Evolutionary conservation across 1,140 invertebrate genomes (phyloP), one percentile per base, ranked within the genome.

Genomic region (Drosophila subobscura): DNA sequence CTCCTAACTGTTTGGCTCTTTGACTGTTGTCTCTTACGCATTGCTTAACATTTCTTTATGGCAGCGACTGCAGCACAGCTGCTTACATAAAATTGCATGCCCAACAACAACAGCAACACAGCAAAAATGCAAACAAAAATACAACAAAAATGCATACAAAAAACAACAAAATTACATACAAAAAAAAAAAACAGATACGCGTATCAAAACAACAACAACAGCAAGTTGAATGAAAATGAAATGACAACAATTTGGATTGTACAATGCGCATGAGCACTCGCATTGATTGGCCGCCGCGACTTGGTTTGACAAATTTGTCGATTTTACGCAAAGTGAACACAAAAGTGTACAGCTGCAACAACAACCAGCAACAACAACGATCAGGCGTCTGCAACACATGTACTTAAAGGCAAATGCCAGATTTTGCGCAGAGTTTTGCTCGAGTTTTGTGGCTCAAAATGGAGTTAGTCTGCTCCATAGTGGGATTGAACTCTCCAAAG

Each of bases 161-260:
- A 51, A 42, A 10, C 4, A 23, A 40, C n/a, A 40, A 27, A 58
- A 23, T 52, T 5, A 20, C 40, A 46, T 7, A 45, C 16, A 55
- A 55, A 29, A 51, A 42, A 10, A 27, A 16, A n/a, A 16, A n/a
- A 8, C 23, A 20, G 7, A 12, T 12, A 44, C 7, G 44, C 20
- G 44, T 27, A 33, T 7, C 16, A 45, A 40, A 33, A 44, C n/a
- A 29, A 27, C 41, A 55, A 16, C 53, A 52, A 41, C 52, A n/a
- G n/a, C n/a, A n/a, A n/a, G n/a, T 46, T 60, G 40, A 80, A 71
- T 64, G 58, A 61, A 80, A 80, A 80, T 58, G 60, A 85, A 84
- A 80, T 84, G 72, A 47, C 56, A 80, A 77, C 81, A 68, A 85
- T 85, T 85, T 72, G 55, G 65, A 61, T 79, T 79, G 80, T 66